Conservation (phyloP, 1,140 invertebrate genomes). For the Lucilia cuprina region DNA sequence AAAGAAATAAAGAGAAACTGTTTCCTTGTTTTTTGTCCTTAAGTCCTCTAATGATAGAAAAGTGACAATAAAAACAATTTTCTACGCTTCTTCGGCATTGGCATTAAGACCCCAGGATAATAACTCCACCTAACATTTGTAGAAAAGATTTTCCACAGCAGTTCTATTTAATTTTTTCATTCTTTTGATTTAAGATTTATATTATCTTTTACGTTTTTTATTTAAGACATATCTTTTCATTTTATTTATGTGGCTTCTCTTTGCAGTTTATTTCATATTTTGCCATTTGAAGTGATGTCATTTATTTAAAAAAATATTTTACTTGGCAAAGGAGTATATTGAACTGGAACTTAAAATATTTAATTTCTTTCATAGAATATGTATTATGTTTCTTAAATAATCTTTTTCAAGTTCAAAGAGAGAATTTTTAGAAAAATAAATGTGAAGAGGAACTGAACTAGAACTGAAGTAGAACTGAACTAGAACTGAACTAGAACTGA, state of each 20-base stretch:
- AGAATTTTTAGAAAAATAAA: no score
- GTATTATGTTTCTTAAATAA: background rate
- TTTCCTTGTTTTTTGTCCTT: background rate
- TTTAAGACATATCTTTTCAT: background rate
- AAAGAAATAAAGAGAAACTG: no score
- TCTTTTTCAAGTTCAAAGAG: background rate
- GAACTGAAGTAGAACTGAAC: no score
- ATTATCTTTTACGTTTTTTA: background rate
- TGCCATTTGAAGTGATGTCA: background rate
- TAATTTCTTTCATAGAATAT: background rate
- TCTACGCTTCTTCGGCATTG: background rate
- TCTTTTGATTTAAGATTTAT: background rate
- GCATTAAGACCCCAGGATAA: no score
- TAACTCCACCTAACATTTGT: no score
- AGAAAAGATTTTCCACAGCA: no score
- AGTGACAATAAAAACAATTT: slow-evolving; percentile 31
- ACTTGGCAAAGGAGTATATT: background rate
- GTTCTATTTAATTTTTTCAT: background rate
- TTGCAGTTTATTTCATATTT: background rate
- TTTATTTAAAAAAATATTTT: background rate
- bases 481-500: no score
- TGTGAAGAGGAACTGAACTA: no score
- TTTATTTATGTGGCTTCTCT: background rate
- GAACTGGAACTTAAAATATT: background rate
- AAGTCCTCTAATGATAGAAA: slow-evolving; percentile 17